Evolutionary conservation across 2,113 vertebrate genomes (phyloP).

Genomic region (Heloderma charlesbogerti): DNA sequence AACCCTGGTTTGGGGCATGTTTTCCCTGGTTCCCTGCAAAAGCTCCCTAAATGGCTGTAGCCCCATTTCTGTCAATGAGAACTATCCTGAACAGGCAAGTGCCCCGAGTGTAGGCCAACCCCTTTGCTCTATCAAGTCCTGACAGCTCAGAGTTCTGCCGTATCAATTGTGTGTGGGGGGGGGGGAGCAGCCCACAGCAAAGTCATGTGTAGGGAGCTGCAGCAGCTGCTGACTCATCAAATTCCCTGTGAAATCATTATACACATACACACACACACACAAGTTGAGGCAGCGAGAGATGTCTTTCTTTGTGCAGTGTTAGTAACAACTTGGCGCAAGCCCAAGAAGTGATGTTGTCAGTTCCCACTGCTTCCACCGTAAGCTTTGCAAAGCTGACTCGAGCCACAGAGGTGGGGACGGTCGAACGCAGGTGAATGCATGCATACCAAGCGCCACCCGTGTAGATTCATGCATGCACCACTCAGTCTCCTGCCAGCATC

Average conservation of each 20-base stretch:
- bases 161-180: not conserved
- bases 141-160: not conserved
- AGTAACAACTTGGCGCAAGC: not conserved
- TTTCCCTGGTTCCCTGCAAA: not conserved
- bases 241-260: conserved; percentile 1
- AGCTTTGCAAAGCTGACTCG: not conserved
- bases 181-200: not conserved
- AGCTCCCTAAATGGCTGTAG: not conserved
- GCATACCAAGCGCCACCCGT: not conserved
- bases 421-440: not conserved
- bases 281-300: not conserved
- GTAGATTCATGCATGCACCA: not conserved
- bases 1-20: not conserved
- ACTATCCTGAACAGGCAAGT: not conserved
- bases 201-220: not conserved
- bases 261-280: not conserved
- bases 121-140: conserved; percentile 7
- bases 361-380: not conserved
- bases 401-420: not conserved
- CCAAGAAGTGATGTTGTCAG: not conserved
- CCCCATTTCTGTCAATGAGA: not conserved
- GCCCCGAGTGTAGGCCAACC: not conserved
- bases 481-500: too few relatives aligned
- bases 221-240: conserved; percentile 10
- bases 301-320: not conserved